Conservation (phyloP, 1,140 invertebrate genomes). For the Arctopsyche grandis region DNA sequence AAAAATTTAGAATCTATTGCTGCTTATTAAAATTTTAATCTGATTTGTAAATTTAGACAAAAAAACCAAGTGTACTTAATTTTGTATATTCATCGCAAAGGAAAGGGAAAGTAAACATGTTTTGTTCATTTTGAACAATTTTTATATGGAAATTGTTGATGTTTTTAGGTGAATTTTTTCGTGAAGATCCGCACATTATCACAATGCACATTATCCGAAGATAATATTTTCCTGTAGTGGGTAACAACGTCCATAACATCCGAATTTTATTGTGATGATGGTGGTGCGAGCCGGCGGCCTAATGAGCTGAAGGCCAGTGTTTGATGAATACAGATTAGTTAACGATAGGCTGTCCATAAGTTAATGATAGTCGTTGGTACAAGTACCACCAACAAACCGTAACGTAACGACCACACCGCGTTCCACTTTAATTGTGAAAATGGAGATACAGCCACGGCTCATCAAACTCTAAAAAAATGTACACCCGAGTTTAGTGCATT, state of each 20-base stretch:
- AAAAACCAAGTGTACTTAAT: too few species aligned
- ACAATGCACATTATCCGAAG: too few species aligned
- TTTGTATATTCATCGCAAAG: too few species aligned
- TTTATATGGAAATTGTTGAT: too few species aligned
- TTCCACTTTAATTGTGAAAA: slow-evolving; percentile 10
- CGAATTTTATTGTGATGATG: slow-evolving; percentile 1
- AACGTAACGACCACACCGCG: slow-evolving; percentile 18
- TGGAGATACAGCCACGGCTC: background rate
- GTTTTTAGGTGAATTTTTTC: background rate
- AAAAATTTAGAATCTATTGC: too few species aligned
- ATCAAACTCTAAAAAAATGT: background rate
- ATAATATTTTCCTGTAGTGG: too few species aligned
- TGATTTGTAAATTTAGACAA: too few species aligned
- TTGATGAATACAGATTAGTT: slow-evolving; percentile 47
- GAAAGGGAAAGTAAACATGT: too few species aligned
- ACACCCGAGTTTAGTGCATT: background rate
- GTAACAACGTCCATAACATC: background rate
- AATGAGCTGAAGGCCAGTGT: slow-evolving; percentile 38
- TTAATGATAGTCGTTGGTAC: slow-evolving; percentile 41
- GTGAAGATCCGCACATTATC: too few species aligned
- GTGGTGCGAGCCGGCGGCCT: slow-evolving; percentile 7
- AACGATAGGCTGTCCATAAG: slow-evolving; percentile 45
- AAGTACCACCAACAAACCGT: slow-evolving; percentile 26
- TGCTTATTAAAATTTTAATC: too few species aligned
- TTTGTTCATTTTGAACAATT: too few species aligned